Conservation (phyloP, 2,797 vertebrate species). For the Bradypus variegatus region DNA sequence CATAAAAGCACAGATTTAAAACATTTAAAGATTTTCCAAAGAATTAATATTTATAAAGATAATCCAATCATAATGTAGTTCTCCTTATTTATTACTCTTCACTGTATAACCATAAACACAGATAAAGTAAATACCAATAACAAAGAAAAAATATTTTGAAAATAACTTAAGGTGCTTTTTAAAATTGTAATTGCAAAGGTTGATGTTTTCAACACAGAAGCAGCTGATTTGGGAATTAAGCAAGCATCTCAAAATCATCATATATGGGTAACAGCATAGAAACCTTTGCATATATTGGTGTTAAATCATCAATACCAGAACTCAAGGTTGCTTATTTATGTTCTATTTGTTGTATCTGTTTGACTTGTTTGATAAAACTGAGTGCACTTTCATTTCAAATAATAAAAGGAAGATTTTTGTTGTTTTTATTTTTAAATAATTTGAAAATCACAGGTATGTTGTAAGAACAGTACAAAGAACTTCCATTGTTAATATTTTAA, state of each 20-base stretch:
- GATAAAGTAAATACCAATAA: not conserved
- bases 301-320: not conserved
- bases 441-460: conserved; percentile 14
- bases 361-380: not conserved
- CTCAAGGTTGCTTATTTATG: not conserved
- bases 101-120: not conserved
- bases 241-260: not conserved
- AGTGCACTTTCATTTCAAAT: conserved; percentile 3
- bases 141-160: not conserved
- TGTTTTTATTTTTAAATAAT: conserved; percentile 1
- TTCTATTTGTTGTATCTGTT: not conserved
- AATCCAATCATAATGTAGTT: not conserved
- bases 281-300: not conserved
- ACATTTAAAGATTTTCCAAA: not conserved
- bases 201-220: not conserved
- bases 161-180: not conserved
- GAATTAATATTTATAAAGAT: not conserved
- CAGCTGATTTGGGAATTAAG: not conserved
- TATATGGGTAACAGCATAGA: not conserved
- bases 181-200: not conserved
- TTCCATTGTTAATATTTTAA: conserved; percentile 8
- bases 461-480: not conserved
- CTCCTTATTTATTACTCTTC: not conserved
- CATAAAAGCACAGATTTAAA: not conserved
- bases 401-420: conserved; percentile 7